Percentiles rank a stretch among this genome's conserved stretches.
phyloP scores from a whole-genome alignment of 1,140 invertebrate genomes.

The Drosophila biarmipes region DNA sequence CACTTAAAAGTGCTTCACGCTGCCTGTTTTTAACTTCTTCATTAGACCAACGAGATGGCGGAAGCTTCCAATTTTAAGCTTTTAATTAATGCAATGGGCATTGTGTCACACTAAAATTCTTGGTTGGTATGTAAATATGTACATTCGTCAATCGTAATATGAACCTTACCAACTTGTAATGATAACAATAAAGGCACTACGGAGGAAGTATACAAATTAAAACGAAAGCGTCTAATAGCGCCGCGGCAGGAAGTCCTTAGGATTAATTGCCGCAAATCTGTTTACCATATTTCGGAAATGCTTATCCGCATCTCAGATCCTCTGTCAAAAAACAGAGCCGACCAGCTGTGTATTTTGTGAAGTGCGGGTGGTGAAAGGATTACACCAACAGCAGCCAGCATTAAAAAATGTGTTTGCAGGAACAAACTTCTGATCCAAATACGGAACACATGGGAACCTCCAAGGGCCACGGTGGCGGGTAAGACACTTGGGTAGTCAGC shows the following conservation, averaged over 20 bases:
- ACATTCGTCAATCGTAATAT: too few species aligned
- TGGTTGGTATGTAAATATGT: too few species aligned
- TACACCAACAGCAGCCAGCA: conserved; percentile 1
- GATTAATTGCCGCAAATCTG: conserved; percentile 12
- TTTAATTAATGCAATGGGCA: too few species aligned
- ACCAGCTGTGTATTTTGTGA: background rate
- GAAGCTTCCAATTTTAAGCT: too few species aligned
- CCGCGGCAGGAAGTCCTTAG: background rate
- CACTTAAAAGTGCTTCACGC: background rate
- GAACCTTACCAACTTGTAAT: background rate
- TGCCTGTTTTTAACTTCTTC: too few species aligned
- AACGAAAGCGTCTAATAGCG: background rate
- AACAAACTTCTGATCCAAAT: conserved; percentile 11
- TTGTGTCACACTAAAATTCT: too few species aligned
- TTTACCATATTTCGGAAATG: conserved; percentile 25
- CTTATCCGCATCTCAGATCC: background rate
- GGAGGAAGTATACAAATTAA: background rate
- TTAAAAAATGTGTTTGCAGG: conserved; percentile 11
- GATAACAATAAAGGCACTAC: conserved; percentile 4
- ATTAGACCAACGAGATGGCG: too few species aligned
- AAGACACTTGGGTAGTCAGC: conserved; percentile 5
- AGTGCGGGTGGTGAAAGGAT: conserved; percentile 26
- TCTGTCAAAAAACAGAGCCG: background rate
- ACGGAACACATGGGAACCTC: conserved; percentile 26
- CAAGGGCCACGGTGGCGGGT: background rate